These are phyloP conservation scores for Melierax canorus DNA, from an alignment of 2,113 vertebrate species.

Conservation along the genomic window DNA sequence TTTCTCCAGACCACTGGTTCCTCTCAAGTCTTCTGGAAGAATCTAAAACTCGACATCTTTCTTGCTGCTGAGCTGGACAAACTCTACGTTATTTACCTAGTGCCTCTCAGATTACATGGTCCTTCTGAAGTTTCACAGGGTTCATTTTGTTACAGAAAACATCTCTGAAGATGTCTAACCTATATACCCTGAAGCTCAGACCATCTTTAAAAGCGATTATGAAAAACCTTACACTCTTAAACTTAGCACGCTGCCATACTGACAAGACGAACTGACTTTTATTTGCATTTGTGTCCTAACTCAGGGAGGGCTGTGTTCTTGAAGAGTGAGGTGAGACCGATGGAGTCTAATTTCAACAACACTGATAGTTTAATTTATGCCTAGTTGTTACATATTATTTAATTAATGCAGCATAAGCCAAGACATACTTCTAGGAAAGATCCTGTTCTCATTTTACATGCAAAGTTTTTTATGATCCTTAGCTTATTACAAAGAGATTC, in stretches of 20 bases:
- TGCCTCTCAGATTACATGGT: not conserved
- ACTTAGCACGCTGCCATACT: not conserved
- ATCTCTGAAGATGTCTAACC: not conserved
- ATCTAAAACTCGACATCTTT: accelerated
- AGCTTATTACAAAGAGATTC: not conserved
- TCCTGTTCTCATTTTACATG: not conserved
- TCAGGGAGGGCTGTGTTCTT: not conserved
- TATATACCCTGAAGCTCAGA: not conserved
- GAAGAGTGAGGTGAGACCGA: not conserved
- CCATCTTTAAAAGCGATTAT: not conserved
- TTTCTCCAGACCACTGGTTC: not conserved
- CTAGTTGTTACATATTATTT: not conserved
- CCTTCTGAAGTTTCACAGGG: not conserved
- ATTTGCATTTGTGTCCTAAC: not conserved
- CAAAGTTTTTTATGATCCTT: not conserved
- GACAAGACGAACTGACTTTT: not conserved
- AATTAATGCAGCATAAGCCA: not conserved
- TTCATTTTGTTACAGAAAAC: not conserved
- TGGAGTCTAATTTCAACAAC: not conserved
- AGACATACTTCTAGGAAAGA: not conserved
- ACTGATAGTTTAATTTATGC: not conserved
- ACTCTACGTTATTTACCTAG: not conserved
- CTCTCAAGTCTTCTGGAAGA: not conserved
- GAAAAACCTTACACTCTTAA: not conserved
- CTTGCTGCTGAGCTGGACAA: not conserved